phyloP scores from a whole-genome alignment of 1,140 invertebrate species.

The Pogonomyrmex barbatus region DNA sequence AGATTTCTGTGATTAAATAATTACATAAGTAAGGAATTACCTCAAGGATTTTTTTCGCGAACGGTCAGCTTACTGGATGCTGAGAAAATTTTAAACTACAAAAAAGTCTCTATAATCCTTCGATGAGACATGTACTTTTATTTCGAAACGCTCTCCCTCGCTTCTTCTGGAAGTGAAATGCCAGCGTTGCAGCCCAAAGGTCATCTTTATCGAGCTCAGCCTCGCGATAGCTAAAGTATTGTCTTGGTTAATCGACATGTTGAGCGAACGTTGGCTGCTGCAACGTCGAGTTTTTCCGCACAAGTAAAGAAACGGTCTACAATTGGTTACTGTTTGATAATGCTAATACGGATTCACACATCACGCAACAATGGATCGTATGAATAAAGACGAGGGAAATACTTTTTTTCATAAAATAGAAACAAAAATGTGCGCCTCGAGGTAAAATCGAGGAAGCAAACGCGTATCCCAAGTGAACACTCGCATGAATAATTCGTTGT shows the following conservation, averaged over 20 bases:
- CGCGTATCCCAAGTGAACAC: background rate
- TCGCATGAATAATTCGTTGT: slow-evolving; percentile 13
- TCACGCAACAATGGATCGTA: slow-evolving; percentile 21
- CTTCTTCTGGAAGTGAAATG: slow-evolving; percentile 64
- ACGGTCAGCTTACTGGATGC: background rate
- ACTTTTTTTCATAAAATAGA: background rate
- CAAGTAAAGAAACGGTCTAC: background rate
- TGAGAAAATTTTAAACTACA: background rate
- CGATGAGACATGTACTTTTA: background rate
- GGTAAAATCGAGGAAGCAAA: slow-evolving; percentile 2
- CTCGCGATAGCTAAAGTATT: slow-evolving; percentile 43
- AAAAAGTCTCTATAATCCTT: background rate
- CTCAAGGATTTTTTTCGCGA: background rate
- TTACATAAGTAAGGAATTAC: background rate
- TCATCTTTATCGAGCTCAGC: slow-evolving; percentile 61
- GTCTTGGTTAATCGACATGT: slow-evolving; percentile 57
- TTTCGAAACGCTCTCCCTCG: slow-evolving; percentile 41
- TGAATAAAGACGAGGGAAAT: slow-evolving; percentile 31
- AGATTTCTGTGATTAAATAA: background rate
- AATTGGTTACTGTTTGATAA: background rate
- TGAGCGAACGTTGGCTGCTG: background rate
- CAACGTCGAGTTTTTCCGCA: background rate
- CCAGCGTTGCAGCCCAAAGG: slow-evolving; percentile 65
- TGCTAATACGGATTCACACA: background rate
- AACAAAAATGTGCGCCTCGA: background rate